Evolutionary conservation across 2,113 vertebrate species (phyloP).

Genomic region (Pseudorectes ferrugineus): DNA sequence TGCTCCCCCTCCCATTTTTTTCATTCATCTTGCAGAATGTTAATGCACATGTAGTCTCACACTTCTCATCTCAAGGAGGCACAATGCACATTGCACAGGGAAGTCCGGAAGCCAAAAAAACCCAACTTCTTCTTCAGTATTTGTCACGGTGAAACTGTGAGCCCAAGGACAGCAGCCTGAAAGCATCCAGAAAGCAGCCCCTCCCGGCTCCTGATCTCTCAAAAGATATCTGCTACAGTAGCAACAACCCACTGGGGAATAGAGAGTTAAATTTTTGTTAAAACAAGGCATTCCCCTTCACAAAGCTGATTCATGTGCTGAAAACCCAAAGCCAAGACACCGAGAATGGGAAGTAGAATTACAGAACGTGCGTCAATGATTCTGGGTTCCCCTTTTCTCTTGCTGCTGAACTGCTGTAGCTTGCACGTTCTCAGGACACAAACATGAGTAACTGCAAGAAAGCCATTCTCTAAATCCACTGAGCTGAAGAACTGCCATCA

Average conservation of each 20-base stretch:
- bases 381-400: conserved; percentile 45
- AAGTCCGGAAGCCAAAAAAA: not conserved
- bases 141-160: not conserved
- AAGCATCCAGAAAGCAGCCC: not conserved
- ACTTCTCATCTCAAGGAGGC: not conserved
- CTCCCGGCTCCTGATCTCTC: not conserved
- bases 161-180: not conserved
- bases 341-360: conserved; percentile 39
- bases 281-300: not conserved
- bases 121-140: not conserved
- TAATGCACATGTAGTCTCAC: not conserved
- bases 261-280: not conserved
- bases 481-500: conserved; percentile 4
- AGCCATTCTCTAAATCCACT: conserved; percentile 21
- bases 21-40: not conserved
- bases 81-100: not conserved
- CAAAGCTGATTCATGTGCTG: conserved; percentile 4
- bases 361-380: not conserved
- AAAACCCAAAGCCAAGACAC: conserved; percentile 24
- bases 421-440: not conserved
- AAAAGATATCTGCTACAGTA: not conserved
- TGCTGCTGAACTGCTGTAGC: conserved; percentile 30
- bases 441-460: not conserved
- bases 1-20: not conserved
- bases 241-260: not conserved